Conservation (phyloP, 2,888 invertebrate species). For the Plemyria rubiginata region DNA sequence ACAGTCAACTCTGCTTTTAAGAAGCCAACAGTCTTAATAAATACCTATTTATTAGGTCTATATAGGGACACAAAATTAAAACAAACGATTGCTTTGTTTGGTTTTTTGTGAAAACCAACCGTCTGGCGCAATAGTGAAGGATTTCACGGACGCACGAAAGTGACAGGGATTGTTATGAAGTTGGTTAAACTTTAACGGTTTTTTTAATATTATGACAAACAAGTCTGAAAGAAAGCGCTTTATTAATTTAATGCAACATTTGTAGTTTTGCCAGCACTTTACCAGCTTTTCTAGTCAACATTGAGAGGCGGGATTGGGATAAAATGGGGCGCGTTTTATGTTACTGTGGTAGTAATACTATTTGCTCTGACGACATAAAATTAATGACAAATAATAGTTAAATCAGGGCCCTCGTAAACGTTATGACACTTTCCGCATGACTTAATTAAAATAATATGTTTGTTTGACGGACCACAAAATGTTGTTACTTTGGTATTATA, state of each 20-base stretch:
- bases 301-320: not conserved
- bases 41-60: too few species aligned
- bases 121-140: too few species aligned
- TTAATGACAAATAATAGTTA: constrained; percentile 85
- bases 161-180: too few species aligned
- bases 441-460: constrained; percentile 84
- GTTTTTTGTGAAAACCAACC: too few species aligned
- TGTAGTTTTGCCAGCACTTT: not conserved
- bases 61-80: not conserved
- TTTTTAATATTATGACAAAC: too few species aligned
- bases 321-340: constrained; percentile 49
- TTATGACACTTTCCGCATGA: constrained; percentile 79
- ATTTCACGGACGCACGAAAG: too few species aligned
- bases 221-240: too few species aligned
- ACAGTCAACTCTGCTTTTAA: too few species aligned
- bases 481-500: not conserved
- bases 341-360: constrained; percentile 58
- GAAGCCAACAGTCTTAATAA: too few species aligned
- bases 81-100: not conserved
- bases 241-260: too few species aligned
- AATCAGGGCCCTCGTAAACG: constrained; percentile 81
- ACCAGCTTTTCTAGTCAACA: not conserved
- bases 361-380: constrained; percentile 80
- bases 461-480: constrained; percentile 59
- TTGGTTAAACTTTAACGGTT: too few species aligned